Percentiles rank a stretch among this genome's conserved stretches.
Evolutionary conservation across 2,113 vertebrate genomes (phyloP).

Genomic region (Macquaria ambigua): DNA sequence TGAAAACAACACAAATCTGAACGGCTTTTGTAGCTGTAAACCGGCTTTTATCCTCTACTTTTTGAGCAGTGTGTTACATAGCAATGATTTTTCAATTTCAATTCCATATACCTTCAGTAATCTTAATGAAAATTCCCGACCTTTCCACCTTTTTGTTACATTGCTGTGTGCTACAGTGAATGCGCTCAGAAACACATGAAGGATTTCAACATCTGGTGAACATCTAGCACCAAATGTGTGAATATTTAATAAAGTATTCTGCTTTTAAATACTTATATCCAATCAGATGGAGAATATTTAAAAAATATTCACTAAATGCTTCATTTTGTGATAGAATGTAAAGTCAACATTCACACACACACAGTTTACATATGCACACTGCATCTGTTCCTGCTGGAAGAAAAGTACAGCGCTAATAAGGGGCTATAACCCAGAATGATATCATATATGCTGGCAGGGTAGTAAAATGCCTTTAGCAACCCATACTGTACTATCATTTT

Average conservation of each 20-base stretch:
- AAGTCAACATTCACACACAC: conserved; percentile 17
- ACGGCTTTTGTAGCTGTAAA: neutral
- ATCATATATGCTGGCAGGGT: conserved; percentile 25
- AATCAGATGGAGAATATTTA: conserved; percentile 14
- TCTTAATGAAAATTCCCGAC: conserved; percentile 2
- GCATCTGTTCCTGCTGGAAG: conserved; percentile 18
- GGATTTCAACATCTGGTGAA: conserved; percentile 6
- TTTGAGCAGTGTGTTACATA: neutral
- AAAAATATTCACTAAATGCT: neutral
- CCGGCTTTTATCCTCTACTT: neutral
- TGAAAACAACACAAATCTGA: neutral
- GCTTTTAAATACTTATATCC: conserved; percentile 17
- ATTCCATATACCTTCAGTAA: neutral
- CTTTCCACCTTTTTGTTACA: conserved; percentile 6
- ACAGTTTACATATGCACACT: neutral
- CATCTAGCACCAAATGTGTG: neutral
- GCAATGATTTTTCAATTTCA: conserved; percentile 7
- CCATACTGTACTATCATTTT: conserved; percentile 41
- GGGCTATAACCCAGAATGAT: conserved; percentile 29
- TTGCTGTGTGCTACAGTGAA: neutral
- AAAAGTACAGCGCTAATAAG: neutral
- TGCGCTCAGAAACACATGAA: neutral
- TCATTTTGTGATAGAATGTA: neutral
- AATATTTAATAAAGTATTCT: conserved; percentile 1
- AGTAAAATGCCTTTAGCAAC: conserved; percentile 51